phyloP scores from a whole-genome alignment of 2,797 vertebrate genomes.

The Coracias cyanogaster region DNA sequence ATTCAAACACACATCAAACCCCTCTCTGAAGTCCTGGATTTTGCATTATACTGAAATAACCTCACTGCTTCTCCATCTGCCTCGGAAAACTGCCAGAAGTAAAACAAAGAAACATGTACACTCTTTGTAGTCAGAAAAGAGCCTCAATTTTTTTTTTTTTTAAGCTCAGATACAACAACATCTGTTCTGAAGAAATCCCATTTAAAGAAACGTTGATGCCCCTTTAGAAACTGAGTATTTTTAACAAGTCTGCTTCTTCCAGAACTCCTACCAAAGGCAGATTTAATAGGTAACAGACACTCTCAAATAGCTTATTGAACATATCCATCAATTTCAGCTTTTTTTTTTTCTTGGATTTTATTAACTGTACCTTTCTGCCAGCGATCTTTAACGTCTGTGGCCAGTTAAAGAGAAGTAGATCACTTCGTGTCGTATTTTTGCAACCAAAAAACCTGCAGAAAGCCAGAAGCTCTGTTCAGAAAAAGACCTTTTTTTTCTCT shows the following conservation, averaged over 20 bases:
- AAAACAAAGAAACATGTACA: conserved; percentile 13
- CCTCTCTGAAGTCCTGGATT: neutral
- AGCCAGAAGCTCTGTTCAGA: neutral
- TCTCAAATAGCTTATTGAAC: neutral
- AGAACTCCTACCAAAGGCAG: neutral
- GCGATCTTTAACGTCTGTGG: neutral
- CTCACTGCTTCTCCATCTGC: conserved; percentile 41
- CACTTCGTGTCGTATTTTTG: neutral
- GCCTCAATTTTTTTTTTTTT: neutral
- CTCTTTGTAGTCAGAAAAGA: neutral
- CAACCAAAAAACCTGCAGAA: neutral
- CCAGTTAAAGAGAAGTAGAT: neutral
- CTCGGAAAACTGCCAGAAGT: conserved; percentile 23
- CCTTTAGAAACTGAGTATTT: neutral
- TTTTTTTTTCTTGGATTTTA: neutral
- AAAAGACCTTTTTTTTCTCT: neutral
- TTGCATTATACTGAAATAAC: conserved; percentile 16
- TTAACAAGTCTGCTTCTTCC: neutral
- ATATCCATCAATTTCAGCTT: neutral
- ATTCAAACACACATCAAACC: neutral
- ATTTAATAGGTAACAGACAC: neutral
- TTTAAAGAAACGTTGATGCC: neutral
- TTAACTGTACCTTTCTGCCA: neutral
- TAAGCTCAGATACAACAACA: neutral
- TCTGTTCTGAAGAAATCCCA: conserved; percentile 1